A percentile compares a stretch with the other conserved stretches of the same genome.
phyloP scores from a whole-genome alignment of 2,797 vertebrate genomes.

The Scolopax rusticola region DNA sequence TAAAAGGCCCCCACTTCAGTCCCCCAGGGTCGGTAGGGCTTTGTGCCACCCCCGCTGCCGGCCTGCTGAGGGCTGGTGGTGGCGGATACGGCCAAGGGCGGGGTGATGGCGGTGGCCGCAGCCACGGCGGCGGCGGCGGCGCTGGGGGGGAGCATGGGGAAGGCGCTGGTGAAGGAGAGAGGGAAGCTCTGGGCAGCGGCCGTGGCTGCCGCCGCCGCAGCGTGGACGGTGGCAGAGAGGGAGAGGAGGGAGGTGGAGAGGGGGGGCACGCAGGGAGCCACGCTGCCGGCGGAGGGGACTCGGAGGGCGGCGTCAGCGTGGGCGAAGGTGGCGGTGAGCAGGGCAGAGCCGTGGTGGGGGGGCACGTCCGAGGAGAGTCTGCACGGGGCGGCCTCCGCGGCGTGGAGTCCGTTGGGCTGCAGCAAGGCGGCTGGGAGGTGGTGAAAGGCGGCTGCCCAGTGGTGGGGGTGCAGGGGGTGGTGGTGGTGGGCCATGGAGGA shows the following conservation, averaged over 20 bases:
- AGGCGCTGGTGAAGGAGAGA: constrained; percentile 83
- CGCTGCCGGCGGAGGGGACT: constrained; percentile 78
- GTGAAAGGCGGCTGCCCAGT: constrained; percentile 87
- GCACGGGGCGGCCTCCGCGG: constrained; percentile 74
- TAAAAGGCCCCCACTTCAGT: constrained; percentile 94
- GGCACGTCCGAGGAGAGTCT: constrained; percentile 79
- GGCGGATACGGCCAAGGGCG: constrained; percentile 78
- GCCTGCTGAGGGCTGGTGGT: constrained; percentile 77
- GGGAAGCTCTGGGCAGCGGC: constrained; percentile 88
- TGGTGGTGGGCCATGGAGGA: constrained; percentile 82
- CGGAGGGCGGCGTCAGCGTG: constrained; percentile 84
- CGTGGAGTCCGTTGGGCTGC: constrained; percentile 81
- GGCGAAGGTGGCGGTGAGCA: constrained; percentile 85
- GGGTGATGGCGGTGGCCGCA: constrained; percentile 80
- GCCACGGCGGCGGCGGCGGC: constrained; percentile 76
- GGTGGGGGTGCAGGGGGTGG: constrained; percentile 83
- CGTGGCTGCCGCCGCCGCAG: constrained; percentile 82
- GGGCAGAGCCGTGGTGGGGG: constrained; percentile 77
- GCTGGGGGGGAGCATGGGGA: constrained; percentile 85
- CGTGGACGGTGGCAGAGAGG: constrained; percentile 89
- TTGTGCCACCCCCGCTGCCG: constrained; percentile 75
- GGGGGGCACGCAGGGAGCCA: constrained; percentile 82
- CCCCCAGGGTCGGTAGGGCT: constrained; percentile 93
- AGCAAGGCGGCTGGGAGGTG: constrained; percentile 85
- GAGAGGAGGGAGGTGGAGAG: constrained; percentile 88